Percentiles rank a stretch among this genome's conserved stretches.
phyloP scores from a whole-genome alignment of 2,113 vertebrate genomes.

The Propithecus coquereli region DNA sequence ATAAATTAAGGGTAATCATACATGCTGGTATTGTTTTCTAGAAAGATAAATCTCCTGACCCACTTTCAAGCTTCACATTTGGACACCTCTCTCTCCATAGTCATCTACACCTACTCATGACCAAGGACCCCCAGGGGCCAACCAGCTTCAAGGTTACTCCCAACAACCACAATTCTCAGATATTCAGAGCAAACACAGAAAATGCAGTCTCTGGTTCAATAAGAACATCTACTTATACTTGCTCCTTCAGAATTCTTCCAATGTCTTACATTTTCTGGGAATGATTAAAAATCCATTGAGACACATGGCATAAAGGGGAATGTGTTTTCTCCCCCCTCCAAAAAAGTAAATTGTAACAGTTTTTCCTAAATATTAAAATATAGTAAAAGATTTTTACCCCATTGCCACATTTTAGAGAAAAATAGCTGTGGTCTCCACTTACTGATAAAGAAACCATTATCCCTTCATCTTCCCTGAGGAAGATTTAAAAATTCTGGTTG shows the following conservation, averaged over 20 bases:
- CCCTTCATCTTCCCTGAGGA: not conserved
- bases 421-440: not conserved
- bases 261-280: conserved; percentile 38
- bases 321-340: too few species aligned
- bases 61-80: not conserved
- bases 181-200: not conserved
- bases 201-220: not conserved
- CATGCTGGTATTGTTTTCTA: not conserved
- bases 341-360: not conserved
- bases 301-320: not conserved
- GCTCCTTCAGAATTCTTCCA: conserved; percentile 24
- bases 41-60: conserved; percentile 10
- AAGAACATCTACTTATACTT: not conserved
- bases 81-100: not conserved
- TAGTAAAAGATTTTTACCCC: conserved; percentile 3
- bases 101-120: not conserved
- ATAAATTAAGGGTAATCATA: not conserved
- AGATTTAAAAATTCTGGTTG: conserved; percentile 8
- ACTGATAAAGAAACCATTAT: not conserved
- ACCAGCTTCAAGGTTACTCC: not conserved
- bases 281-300: conserved; percentile 24
- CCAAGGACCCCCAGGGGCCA: not conserved
- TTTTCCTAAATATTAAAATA: conserved; percentile 32
- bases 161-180: not conserved
- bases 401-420: not conserved